These are phyloP conservation scores for Gandaritis pyraliata DNA, from an alignment of 2,888 invertebrate genomes.

Conservation along the genomic window DNA sequence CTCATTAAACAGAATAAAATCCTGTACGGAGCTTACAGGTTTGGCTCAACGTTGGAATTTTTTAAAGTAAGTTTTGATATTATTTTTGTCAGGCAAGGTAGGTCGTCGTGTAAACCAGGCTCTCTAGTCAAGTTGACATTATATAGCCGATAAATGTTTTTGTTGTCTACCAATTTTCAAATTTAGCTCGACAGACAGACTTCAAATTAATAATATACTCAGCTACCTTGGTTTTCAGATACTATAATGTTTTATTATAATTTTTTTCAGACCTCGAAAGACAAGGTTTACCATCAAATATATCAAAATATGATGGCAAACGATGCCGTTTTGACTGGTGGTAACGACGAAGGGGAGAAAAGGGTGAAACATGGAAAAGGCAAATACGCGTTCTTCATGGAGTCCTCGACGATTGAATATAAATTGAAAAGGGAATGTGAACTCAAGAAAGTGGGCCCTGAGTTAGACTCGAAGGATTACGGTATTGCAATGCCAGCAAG, in stretches of 20 bases:
- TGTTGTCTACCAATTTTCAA: too few relatives aligned
- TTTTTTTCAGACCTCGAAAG: slow-evolving; percentile 87
- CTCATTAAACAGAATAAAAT: slow-evolving; percentile 95
- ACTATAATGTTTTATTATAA: neutral
- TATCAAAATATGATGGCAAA: slow-evolving; percentile 94
- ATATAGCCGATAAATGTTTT: too few relatives aligned
- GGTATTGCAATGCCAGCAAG: slow-evolving; percentile 94
- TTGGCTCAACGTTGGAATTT: slow-evolving; percentile 95
- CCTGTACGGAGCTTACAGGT: slow-evolving; percentile 93
- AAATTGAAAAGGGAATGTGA: slow-evolving; percentile 92
- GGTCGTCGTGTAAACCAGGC: too few relatives aligned
- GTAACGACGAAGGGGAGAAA: slow-evolving; percentile 93
- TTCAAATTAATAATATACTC: too few relatives aligned
- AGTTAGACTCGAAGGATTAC: slow-evolving; percentile 93
- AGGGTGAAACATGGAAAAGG: slow-evolving; percentile 85
- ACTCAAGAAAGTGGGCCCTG: slow-evolving; percentile 90
- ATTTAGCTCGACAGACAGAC: too few relatives aligned
- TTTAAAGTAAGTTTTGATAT: slow-evolving; percentile 82
- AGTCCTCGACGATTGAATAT: slow-evolving; percentile 97
- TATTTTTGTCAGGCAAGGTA: too few relatives aligned
- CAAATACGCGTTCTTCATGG: slow-evolving; percentile 97
- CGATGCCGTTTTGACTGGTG: slow-evolving; percentile 90
- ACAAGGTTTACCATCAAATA: slow-evolving; percentile 94
- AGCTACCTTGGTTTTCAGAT: too few relatives aligned
- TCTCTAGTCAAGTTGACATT: too few relatives aligned